These are phyloP conservation scores for Pseudochaenichthys georgianus DNA, from an alignment of 2,797 vertebrate genomes.

Conservation along the genomic window DNA sequence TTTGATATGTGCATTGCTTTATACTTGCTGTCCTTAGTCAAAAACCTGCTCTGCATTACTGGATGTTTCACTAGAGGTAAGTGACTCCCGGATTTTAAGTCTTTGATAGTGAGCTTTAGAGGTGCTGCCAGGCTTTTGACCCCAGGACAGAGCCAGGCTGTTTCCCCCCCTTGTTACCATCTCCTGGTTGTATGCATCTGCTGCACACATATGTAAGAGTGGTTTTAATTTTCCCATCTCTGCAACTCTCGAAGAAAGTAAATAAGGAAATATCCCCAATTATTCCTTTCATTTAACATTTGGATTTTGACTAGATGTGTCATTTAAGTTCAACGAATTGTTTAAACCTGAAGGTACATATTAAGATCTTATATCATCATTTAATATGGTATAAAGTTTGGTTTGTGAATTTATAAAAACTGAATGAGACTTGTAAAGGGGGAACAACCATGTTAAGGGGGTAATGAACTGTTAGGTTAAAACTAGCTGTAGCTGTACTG, in stretches of 20 bases:
- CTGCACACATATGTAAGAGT: background rate
- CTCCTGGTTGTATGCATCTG: background rate
- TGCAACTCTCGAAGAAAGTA: background rate
- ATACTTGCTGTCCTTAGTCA: background rate
- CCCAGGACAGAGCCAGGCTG: background rate
- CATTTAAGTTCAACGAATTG: background rate
- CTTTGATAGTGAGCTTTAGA: background rate
- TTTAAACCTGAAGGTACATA: conserved; percentile 4
- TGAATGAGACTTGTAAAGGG: background rate
- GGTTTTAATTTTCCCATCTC: background rate
- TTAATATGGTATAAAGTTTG: background rate
- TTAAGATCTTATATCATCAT: background rate
- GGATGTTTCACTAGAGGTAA: background rate
- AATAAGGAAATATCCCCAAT: background rate
- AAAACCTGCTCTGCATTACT: conserved; percentile 3
- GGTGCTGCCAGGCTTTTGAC: background rate
- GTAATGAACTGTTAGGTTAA: background rate
- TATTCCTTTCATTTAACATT: background rate
- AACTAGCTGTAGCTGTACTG: conserved; percentile 3
- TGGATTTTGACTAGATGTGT: background rate
- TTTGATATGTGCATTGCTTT: conserved; percentile 3
- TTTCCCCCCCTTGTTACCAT: no score
- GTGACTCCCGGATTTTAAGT: background rate
- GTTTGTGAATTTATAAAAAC: background rate
- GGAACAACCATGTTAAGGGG: background rate